Evolutionary conservation across 2,113 vertebrate species (phyloP).

Genomic region (Dipodomys stephensi): DNA sequence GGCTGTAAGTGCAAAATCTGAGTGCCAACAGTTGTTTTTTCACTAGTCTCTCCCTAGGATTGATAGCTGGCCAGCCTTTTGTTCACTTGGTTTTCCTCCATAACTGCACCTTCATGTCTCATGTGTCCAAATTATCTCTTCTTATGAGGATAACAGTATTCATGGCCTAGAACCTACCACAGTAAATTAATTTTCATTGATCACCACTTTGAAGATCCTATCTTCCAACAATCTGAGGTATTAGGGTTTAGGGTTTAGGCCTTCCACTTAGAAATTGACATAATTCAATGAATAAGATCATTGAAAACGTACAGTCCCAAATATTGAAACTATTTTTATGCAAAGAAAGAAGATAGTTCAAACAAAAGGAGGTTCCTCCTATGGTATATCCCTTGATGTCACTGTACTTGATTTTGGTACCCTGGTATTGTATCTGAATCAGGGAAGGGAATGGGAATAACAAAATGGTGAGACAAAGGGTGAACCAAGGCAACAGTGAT

Average conservation of each 20-base stretch:
- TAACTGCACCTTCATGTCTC: background rate
- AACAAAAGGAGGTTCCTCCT: background rate
- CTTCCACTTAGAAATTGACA: background rate
- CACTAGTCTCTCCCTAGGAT: background rate
- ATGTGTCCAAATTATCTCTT: background rate
- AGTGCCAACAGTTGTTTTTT: background rate
- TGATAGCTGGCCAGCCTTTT: rapidly evolving
- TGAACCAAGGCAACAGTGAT: no score
- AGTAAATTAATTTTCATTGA: background rate
- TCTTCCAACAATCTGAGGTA: background rate
- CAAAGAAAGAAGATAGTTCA: background rate
- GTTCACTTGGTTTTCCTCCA: background rate
- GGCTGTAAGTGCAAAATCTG: background rate
- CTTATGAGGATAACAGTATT: background rate
- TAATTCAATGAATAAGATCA: background rate
- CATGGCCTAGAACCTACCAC: background rate
- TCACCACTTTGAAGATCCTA: background rate
- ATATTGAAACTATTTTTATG: background rate
- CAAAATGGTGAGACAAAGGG: no score
- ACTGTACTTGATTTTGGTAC: no score
- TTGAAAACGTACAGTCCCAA: background rate
- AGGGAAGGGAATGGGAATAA: no score
- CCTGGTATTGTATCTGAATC: no score
- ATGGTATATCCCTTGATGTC: no score
- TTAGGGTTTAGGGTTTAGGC: background rate